Conservation (phyloP, 1,140 invertebrate genomes). For the Potamilus streckersoni region DNA sequence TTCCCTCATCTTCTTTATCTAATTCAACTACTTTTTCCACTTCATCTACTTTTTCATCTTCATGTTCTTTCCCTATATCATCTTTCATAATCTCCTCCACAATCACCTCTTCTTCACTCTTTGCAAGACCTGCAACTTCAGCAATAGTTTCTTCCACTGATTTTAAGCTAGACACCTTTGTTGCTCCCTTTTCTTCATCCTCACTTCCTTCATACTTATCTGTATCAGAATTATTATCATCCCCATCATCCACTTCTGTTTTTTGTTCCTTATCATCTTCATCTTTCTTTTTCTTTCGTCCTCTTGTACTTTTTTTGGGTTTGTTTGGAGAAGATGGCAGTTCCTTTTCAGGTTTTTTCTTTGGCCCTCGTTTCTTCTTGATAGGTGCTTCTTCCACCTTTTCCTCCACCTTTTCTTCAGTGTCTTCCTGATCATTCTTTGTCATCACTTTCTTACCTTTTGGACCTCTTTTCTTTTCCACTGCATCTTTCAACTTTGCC, state of each 20-base stretch:
- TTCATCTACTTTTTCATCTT: neutral
- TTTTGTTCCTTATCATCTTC: slow-evolving; percentile 21
- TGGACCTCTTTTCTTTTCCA: slow-evolving; percentile 22
- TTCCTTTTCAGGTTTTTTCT: slow-evolving; percentile 12
- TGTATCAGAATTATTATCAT: slow-evolving; percentile 17
- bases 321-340: slow-evolving; percentile 9
- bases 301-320: slow-evolving; percentile 20
- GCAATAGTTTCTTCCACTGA: slow-evolving; percentile 8
- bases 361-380: slow-evolving; percentile 10
- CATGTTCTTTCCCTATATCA: neutral
- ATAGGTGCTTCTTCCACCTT: slow-evolving; percentile 1
- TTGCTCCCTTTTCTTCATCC: neutral
- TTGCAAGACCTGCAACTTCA: slow-evolving; percentile 2
- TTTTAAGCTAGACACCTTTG: neutral
- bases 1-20: slow-evolving; percentile 3
- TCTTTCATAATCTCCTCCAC: slow-evolving; percentile 1
- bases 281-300: slow-evolving; percentile 21
- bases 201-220: neutral
- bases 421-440: slow-evolving; percentile 18
- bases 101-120: neutral
- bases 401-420: slow-evolving; percentile 19
- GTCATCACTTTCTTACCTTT: slow-evolving; percentile 19
- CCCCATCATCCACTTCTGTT: slow-evolving; percentile 15
- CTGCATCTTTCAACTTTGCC: slow-evolving; percentile 5
- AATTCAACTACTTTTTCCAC: slow-evolving; percentile 14